These are phyloP conservation scores for Conomelus anceps DNA, from an alignment of 2,888 invertebrate species.

Conservation along the genomic window DNA sequence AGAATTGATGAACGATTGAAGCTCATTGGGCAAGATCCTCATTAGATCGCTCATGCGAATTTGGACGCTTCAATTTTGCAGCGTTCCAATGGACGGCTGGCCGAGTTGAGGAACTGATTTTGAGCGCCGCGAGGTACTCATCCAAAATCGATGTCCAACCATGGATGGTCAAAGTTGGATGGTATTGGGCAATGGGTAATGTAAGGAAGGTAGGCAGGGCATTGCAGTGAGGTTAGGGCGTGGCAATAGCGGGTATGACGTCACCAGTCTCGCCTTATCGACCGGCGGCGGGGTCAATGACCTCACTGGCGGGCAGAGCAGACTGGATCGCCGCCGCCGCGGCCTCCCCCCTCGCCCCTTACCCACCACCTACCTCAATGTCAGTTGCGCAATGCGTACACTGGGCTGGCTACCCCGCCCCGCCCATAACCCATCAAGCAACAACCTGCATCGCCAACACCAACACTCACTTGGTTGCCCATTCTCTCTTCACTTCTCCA, in stretches of 20 bases:
- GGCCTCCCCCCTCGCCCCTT: not conserved
- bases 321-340: constrained; percentile 15
- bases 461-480: not conserved
- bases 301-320: not conserved
- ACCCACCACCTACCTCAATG: constrained; percentile 24
- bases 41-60: too few relatives aligned
- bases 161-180: not conserved
- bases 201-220: too few relatives aligned
- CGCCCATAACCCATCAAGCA: not conserved
- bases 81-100: too few relatives aligned
- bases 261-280: constrained; percentile 23
- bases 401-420: constrained; percentile 24
- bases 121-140: not conserved
- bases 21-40: too few relatives aligned
- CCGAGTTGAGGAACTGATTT: not conserved
- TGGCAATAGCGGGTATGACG: not conserved
- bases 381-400: constrained; percentile 21
- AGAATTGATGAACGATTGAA: not conserved
- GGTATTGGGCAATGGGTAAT: not conserved
- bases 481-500: not conserved
- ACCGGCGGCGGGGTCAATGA: constrained; percentile 19
- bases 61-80: too few relatives aligned
- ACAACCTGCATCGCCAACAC: not conserved
- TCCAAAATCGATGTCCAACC: not conserved
- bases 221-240: constrained; percentile 1